Base-by-base conservation (phyloP, 2,113 vertebrate species). In the Rallus limicola region DNA sequence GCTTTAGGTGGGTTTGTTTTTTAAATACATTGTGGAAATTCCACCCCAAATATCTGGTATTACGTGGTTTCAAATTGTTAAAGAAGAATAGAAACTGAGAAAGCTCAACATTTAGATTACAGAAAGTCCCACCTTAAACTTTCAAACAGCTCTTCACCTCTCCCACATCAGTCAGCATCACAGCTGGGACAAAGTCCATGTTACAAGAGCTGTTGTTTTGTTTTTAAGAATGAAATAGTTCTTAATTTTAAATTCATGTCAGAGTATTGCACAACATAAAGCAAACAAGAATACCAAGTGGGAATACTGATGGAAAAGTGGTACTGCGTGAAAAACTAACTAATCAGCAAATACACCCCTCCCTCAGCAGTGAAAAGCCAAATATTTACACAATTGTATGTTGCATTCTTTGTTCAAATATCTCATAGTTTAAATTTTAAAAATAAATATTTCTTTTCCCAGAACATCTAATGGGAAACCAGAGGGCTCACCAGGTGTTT, bases 371-470 rank as follows among this genome's bases (percentile, higher is more conserved):
- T 29, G 50, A 95, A 92, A 96, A 91, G 92, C 83, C 91, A 96
- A 96, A 92, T 94, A 95, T 94, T 94, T 95, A 79, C 65, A 79
- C 83, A 65, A 91, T 91, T 95, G 75, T 79, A 80, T 74, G 84
- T 34, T 92, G 77, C 77, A 91, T 94, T 96, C 83, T 96, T 96
- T 82, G 44, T 69, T 89, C 50, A 59, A 84, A 91, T 82, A 93
- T n/a, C 62, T 96, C 70, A 86, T 55, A 79, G 63, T 50, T 92
- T 72, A 34, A 82, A 86, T 75, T 84, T 34, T 4, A 29, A 80
- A 56, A 90, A 67, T 15, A 53, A 69, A 88, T 69, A 59, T 88
- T 13, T 12, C 7, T 78, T n/a, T 87, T 79, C 68, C 34, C 34
- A 58, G 28, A 76, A 14, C 48, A 81, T 64, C 69, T 79, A 48